Evolutionary conservation across 64 coral and sea anemone species (phyloP), one percentile per base, ranked within the genome.

Genomic region (Pocillopora damicornis): DNA sequence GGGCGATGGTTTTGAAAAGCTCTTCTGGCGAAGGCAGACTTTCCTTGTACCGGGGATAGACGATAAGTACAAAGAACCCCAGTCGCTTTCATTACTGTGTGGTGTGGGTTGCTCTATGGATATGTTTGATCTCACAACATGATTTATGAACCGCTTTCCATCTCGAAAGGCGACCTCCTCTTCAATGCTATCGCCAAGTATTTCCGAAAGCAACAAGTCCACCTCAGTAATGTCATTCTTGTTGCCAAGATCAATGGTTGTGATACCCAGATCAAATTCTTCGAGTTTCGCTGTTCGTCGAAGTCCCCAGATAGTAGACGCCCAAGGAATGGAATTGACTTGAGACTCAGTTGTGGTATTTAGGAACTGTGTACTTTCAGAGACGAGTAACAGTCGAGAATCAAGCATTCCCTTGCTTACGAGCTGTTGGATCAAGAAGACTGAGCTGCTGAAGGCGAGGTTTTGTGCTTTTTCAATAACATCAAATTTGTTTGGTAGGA

Each of bases 241-340:
- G 15, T 59, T 60, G 69, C 56, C 61, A 0, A 90, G 73, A 60
- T 90, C 89, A 56, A 90, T 35, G 15, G 68, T 45, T 42, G 57
- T 83, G 22, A 90, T 57, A 11, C 45, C 60, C 2, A 76, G 2
- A 22, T 60, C 25, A 0, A 25, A 16, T 34, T 35, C 34, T 63
- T 90, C 89, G 9, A 83, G 65, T 18, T 35, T 25, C n/a, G 79
- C 89, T 9, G 89, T 75, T 75, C 89, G 79, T 22, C 79, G 72
- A 4, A 90, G 67, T 12, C 89, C 89, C 89, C 89, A 90, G 45
- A 90, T 58, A 34, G 80, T 83, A 74, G 89, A 61, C 9, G 37
- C 30, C 89, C 89, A 90, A 26, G 89, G 89, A 23, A 90, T 83
- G 56, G 56, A 37, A 0, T 4, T 37, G 9, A 0, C 15, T 0